Evolutionary conservation across 2,888 invertebrate species (phyloP), one percentile per base, ranked within the genome.

Genomic region (Drosophila kambysellisi): DNA sequence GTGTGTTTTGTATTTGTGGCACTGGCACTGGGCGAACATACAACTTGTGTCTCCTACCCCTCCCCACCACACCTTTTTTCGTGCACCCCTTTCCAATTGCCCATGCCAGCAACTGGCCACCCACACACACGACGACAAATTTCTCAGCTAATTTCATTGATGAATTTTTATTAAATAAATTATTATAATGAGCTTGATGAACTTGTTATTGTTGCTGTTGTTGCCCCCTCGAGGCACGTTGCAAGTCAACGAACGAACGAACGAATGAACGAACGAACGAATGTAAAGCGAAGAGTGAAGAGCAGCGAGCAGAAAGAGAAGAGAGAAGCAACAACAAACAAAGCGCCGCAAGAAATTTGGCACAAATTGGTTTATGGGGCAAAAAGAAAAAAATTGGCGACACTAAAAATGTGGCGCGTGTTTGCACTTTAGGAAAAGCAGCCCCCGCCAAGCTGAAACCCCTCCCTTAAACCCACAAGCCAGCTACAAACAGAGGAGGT

Each of bases 161-260:
- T 90, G 89, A 91, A 88, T 81, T 91, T 91, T 87, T 90, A 90
- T 91, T 90, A 76, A 87, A 87, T 91, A 90, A 87, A 91, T 90
- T 87, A 88, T 87, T 87, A 76, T 88, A 87, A 87, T 87, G 81
- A 90, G 89, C 29, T 4, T 56, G 54, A 61, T 57, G 46, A 32
- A 46, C 46, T 46, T 57, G 57, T 39, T 29, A 35, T 39, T 30
- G 54, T 39, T 15, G 54, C 39, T 57, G 15, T 56, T 57, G 46
- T 41, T 51, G 41, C 52, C 30, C 58, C 48, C 56, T 63, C 57
- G 76, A 37, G 79, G 74, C 79, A 78, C 59, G 82, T 81, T 81
- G 82, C 79, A 84, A 84, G 85, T 82, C 81, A 84, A 82, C 75
- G 79, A 82, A 82, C 82, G 84, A 56, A 29, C 58, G 59, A 54